Percentiles rank a stretch among this genome's conserved stretches.
Evolutionary conservation across 2,888 invertebrate species (phyloP).

Genomic region (Acutogordius australiensis): DNA sequence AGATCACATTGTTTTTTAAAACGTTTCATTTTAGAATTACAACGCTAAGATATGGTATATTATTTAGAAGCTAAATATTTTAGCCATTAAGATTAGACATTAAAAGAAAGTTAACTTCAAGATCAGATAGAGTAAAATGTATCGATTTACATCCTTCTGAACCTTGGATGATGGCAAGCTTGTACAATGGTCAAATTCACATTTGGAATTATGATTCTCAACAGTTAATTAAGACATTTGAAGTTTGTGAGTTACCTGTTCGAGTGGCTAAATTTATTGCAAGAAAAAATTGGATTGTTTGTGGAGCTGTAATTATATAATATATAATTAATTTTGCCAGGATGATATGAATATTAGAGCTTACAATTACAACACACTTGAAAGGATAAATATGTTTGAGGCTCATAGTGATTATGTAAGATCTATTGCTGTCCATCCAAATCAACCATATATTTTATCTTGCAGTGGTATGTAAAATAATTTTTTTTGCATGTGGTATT

Average conservation of each 20-base stretch:
- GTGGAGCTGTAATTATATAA: constrained; percentile 41
- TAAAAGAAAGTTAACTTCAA: constrained; percentile 76
- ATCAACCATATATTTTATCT: constrained; percentile 77
- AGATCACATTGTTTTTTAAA: too few species aligned
- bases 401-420: constrained; percentile 94
- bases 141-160: constrained; percentile 88
- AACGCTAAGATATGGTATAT: too few species aligned
- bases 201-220: constrained; percentile 96
- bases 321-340: constrained; percentile 18
- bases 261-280: constrained; percentile 78
- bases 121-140: constrained; percentile 89
- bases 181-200: constrained; percentile 95
- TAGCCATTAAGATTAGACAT: constrained; percentile 86
- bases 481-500: not conserved
- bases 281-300: constrained; percentile 89
- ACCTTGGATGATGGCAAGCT: constrained; percentile 87
- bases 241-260: constrained; percentile 72
- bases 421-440: constrained; percentile 79
- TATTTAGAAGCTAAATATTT: too few species aligned
- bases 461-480: constrained; percentile 45
- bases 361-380: constrained; percentile 91
- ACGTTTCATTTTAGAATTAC: too few species aligned
- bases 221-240: constrained; percentile 30
- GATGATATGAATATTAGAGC: constrained; percentile 42
- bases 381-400: constrained; percentile 73